These are phyloP conservation scores for Silurus asotus DNA, from an alignment of 2,113 vertebrate species.

Conservation along the genomic window DNA sequence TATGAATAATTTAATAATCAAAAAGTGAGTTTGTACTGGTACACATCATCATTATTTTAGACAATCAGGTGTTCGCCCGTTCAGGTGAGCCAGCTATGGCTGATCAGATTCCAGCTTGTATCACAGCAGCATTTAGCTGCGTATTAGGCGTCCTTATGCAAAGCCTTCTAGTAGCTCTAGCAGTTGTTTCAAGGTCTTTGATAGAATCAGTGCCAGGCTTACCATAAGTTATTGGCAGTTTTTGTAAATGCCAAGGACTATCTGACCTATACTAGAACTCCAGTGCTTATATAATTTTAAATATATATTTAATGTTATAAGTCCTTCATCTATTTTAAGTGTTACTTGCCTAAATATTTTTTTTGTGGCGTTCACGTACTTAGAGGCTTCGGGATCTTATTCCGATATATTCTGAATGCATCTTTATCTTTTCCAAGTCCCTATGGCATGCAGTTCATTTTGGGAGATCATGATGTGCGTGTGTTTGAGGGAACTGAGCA, in stretches of 20 bases:
- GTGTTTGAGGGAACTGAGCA: constrained; percentile 67
- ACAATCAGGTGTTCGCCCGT: not conserved
- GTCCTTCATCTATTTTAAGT: not conserved
- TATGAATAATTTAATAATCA: not conserved
- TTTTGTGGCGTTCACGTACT: not conserved
- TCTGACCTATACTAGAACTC: too few species aligned
- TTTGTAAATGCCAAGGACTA: not conserved
- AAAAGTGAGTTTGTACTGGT: not conserved
- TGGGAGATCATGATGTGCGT: constrained; percentile 70
- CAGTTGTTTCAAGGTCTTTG: not conserved
- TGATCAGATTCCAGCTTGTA: not conserved
- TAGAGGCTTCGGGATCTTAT: not conserved
- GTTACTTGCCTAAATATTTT: not conserved
- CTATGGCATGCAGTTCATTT: constrained; percentile 65
- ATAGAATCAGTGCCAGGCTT: not conserved
- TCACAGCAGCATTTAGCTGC: not conserved
- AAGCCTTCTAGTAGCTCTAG: not conserved
- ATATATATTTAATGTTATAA: not conserved
- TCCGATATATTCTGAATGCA: not conserved
- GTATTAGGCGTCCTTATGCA: not conserved
- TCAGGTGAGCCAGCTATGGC: not conserved
- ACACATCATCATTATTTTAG: not conserved
- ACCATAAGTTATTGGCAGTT: not conserved
- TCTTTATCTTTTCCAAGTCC: constrained; percentile 57
- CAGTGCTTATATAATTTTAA: not conserved